These are phyloP conservation scores for Montipora cactus DNA, from an alignment of 64 coral and sea anemone genomes.

Conservation along the genomic window DNA sequence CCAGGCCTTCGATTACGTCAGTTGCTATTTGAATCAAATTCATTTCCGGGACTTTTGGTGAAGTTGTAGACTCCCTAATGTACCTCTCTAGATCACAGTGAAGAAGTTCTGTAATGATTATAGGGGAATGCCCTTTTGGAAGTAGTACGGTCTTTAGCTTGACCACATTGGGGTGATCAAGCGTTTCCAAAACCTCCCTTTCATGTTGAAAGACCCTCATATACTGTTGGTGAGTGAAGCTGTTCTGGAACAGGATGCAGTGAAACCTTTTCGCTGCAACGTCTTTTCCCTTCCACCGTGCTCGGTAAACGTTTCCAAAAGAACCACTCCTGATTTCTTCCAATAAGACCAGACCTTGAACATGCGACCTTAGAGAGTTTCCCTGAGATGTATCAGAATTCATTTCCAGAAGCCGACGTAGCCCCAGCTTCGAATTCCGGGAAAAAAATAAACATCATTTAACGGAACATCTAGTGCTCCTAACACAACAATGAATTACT, in stretches of 20 bases:
- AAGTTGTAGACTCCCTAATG: slow-evolving; percentile 58
- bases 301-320: slow-evolving; percentile 82
- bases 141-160: slow-evolving; percentile 79
- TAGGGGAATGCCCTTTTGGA: slow-evolving; percentile 58
- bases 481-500: no score
- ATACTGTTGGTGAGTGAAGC: slow-evolving; percentile 42
- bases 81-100: slow-evolving; percentile 75
- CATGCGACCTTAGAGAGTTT: slow-evolving; percentile 27
- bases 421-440: not conserved
- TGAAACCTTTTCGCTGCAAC: slow-evolving; percentile 86
- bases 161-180: slow-evolving; percentile 83
- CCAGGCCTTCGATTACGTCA: slow-evolving; percentile 79
- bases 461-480: no score
- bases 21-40: slow-evolving; percentile 68
- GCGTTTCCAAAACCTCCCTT: slow-evolving; percentile 61
- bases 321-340: slow-evolving; percentile 81
- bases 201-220: slow-evolving; percentile 69
- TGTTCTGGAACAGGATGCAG: slow-evolving; percentile 45
- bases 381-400: not conserved
- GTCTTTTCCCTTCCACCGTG: slow-evolving; percentile 66
- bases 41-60: slow-evolving; percentile 62
- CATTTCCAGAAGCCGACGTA: not conserved
- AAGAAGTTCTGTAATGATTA: slow-evolving; percentile 86
- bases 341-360: not conserved
- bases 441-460: not conserved